phyloP scores from a whole-genome alignment of 2,797 vertebrate genomes.

The Adelosebastes latens region DNA sequence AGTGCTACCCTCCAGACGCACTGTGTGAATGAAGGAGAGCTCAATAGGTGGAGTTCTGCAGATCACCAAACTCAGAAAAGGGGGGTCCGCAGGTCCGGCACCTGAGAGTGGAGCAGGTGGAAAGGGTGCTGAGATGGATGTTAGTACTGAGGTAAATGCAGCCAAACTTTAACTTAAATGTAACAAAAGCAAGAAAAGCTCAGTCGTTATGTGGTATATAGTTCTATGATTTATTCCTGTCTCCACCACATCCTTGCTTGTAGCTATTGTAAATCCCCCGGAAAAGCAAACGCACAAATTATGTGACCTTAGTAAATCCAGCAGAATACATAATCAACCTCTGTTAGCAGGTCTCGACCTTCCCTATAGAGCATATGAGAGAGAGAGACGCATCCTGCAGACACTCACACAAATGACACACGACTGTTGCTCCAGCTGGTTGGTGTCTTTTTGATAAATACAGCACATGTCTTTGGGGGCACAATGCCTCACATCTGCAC shows the following conservation, averaged over 20 bases:
- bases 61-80: background rate
- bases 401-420: background rate
- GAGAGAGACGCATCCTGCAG: background rate
- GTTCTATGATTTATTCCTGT: background rate
- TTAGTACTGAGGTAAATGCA: background rate
- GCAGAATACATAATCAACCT: background rate
- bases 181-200: background rate
- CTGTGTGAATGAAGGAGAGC: background rate
- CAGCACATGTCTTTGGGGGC: background rate
- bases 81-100: background rate
- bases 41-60: background rate
- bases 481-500: background rate
- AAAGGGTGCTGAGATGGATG: background rate
- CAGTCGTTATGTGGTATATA: background rate
- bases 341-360: background rate
- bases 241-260: background rate
- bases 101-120: background rate
- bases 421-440: background rate
- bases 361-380: background rate
- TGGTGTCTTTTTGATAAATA: background rate
- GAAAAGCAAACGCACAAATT: background rate
- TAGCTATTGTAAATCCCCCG: background rate
- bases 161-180: background rate
- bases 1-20: background rate
- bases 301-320: background rate